phyloP scores from a whole-genome alignment of 2,888 invertebrate genomes.

The Campoplex nolae region DNA sequence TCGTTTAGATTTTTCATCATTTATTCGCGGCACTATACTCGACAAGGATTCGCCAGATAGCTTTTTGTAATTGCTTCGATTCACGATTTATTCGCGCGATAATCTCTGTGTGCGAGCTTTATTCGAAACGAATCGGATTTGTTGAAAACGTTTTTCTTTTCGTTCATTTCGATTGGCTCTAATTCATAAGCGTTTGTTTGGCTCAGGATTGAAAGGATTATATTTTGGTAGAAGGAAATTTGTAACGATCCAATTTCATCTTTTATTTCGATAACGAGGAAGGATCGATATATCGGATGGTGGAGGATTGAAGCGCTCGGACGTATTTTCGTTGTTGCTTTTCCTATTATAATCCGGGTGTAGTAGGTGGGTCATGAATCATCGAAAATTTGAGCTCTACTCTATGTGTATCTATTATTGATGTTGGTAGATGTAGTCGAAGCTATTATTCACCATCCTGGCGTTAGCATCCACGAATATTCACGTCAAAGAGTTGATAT shows the following conservation, averaged over 20 bases:
- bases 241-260: conserved; percentile 31
- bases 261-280: conserved; percentile 1
- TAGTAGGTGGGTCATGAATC: conserved; percentile 36
- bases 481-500: conserved; percentile 66
- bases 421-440: conserved; percentile 36
- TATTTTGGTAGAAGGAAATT: conserved; percentile 27
- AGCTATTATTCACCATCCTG: conserved; percentile 61
- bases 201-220: background rate
- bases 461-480: conserved; percentile 57
- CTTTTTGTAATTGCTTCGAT: background rate
- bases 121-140: background rate
- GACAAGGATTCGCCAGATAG: too few species aligned
- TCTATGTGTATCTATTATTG: conserved; percentile 37
- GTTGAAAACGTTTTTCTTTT: background rate
- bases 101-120: background rate
- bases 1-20: background rate
- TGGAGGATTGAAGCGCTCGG: background rate
- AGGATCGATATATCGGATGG: conserved; percentile 7
- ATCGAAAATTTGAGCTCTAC: conserved; percentile 39
- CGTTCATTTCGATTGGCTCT: background rate
- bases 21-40: too few species aligned
- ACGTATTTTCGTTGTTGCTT: conserved; percentile 15
- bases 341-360: conserved; percentile 19
- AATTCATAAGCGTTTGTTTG: conserved; percentile 6
- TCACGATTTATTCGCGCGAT: background rate